Evolutionary conservation across 2,797 vertebrate species (phyloP), one percentile per base, ranked within the genome.

Genomic region (Dallia pectoralis): DNA sequence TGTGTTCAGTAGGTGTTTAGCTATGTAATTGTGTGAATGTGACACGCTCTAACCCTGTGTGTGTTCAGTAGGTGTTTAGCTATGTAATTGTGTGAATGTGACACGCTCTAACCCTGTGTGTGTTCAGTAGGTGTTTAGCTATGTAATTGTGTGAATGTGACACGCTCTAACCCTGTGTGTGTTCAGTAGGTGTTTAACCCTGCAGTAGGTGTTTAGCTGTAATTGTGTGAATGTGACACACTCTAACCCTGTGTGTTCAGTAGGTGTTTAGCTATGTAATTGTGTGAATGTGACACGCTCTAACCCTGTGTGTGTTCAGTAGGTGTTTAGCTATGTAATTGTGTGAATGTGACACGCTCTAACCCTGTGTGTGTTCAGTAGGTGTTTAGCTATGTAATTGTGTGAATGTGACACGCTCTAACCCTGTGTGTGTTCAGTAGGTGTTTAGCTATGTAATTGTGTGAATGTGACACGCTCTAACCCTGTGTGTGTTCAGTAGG

Each of bases 401-500:
- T 59, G 40, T 44, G 40, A 44, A 44, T 44, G 40, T 44, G 40
- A 2, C 40, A 44, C 14, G 11, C 12, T 25, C 53, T 59, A 59
- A 59, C 67, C 18, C 32, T 4, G 7, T 67, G 22, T 67, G 48
- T 71, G 78, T 19, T 49, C 77, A 70, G 85, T 81, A n/a, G n/a
- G n/a, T 44, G 36, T 44, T 11, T 11, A 11, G 11, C 12, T 59
- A 59, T 59, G 22, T 27, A 59, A 27, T 25, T 25, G 4, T 59
- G 40, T 44, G 40, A 44, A 44, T 44, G 40, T 44, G 40, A 2
- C 40, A 44, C 14, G 11, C 12, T 25, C 53, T 59, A 59, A 59
- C 67, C 18, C 32, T 4, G 7, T 67, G 22, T 67, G 48, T 71
- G 78, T 19, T 49, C 77, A 70, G 85, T 81, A n/a, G n/a, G n/a